Evolutionary conservation across 2,888 invertebrate species (phyloP), one percentile per base, ranked within the genome.

Genomic region (Cabera pusaria): DNA sequence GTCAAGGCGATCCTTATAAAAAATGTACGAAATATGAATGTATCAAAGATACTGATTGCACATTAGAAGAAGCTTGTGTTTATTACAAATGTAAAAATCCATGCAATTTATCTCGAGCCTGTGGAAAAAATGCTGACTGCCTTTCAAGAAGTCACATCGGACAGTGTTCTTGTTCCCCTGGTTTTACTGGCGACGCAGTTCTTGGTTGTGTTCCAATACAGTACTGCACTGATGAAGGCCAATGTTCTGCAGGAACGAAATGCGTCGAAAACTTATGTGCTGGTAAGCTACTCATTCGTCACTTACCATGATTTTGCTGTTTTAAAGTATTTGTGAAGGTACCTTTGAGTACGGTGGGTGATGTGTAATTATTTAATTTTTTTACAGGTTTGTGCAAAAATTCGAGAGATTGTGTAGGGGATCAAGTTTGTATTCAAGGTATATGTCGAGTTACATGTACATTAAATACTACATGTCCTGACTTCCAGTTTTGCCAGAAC

Each of bases 391-490:
- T 95, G 7, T 97, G 97, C 64, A 91, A 93, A 53, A 94, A 93
- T 54, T 92, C 94, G 8, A 91, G 97, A 46, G 97, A 97, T 56
- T 97, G 97, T 66, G 93, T 97, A 34, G 91, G 92, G 6, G 95
- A 96, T 60, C 97, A 97, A 82, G 84, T 96, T 6, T 97, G 97
- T 64, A 93, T 97, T 41, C 94, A 95, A 73, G 93, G 93, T 5
- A 92, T 95, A n/a, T 97, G 97, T 66, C 93, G 96, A 64, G 92
- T 95, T 9, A 95, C 95, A 1, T 97, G 97, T 67, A 92, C 93
- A 59, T 89, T 92, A 5, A 96, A 97, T 65, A 81, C 91, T 1
- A 94, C 95, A 6, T 97, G 97, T 58, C 96, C 97, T 0, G 94
- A 96, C 46, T 94, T 93, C 68, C 96, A 96, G 68, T 95, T 92